These are phyloP conservation scores for Chiloscyllium plagiosum DNA, from an alignment of 2,113 vertebrate species.

Conservation along the genomic window DNA sequence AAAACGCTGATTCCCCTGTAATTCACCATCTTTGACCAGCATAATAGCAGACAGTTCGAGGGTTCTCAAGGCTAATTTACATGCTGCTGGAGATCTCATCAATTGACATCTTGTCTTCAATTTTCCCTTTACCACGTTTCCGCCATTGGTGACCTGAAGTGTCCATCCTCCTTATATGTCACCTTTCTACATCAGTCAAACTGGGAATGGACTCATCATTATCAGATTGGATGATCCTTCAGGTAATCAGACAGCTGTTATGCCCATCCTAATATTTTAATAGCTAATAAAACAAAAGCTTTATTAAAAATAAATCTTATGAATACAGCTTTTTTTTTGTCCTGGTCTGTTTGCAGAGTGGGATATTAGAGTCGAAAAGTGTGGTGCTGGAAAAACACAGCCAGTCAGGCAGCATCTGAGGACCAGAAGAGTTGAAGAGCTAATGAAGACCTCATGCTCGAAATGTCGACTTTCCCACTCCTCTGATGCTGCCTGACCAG, in stretches of 20 bases:
- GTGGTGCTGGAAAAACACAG: too few species aligned
- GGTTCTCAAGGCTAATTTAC: neutral
- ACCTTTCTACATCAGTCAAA: neutral
- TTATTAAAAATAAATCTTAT: neutral
- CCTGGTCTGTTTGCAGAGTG: neutral
- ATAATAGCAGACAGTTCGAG: neutral
- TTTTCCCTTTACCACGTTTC: neutral
- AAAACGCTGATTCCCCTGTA: neutral
- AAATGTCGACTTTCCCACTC: too few species aligned
- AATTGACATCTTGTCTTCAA: neutral
- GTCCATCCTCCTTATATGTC: neutral
- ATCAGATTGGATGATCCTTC: neutral
- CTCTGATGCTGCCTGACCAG: too few species aligned
- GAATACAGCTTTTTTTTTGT: neutral
- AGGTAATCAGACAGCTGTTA: neutral
- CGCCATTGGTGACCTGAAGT: neutral
- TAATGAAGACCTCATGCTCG: too few species aligned
- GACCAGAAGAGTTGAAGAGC: too few species aligned
- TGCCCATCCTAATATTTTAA: neutral
- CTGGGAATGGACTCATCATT: neutral
- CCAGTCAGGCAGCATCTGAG: too few species aligned
- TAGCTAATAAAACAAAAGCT: neutral
- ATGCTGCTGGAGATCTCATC: neutral
- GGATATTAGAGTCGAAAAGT: neutral
- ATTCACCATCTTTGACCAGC: neutral